Conservation (phyloP, 2,888 invertebrate genomes). For the Cantharis lateralis region DNA sequence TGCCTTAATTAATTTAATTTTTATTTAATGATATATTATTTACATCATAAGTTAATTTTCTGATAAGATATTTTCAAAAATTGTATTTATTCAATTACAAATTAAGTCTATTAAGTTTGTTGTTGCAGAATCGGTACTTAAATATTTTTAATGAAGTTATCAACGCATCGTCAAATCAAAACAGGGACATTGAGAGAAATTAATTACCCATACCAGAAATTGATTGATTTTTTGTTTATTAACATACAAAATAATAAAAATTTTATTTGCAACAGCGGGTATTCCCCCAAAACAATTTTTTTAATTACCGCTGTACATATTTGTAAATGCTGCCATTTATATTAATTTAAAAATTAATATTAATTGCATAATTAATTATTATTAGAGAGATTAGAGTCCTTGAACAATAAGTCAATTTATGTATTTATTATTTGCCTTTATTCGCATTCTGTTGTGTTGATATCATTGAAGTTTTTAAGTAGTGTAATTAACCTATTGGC, state of each 20-base stretch:
- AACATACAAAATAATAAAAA: not conserved
- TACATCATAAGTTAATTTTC: slow-evolving; percentile 1
- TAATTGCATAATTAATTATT: slow-evolving; percentile 9
- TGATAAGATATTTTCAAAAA: not conserved
- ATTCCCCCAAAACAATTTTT: not conserved
- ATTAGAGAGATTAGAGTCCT: not conserved
- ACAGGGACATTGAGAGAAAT: too few species aligned
- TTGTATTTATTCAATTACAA: not conserved
- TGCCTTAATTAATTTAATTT: slow-evolving; percentile 28
- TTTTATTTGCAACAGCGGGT: not conserved
- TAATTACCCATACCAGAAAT: too few species aligned
- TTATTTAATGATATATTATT: slow-evolving; percentile 14
- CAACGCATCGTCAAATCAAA: too few species aligned
- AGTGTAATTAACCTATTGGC: slow-evolving; percentile 29
- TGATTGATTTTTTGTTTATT: not conserved
- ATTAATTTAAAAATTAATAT: not conserved
- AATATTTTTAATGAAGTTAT: not conserved
- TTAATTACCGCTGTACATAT: not conserved
- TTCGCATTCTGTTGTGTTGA: slow-evolving; percentile 21
- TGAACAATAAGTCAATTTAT: slow-evolving; percentile 5
- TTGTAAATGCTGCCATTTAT: not conserved
- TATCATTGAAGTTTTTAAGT: slow-evolving; percentile 10
- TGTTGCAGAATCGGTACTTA: too few species aligned
- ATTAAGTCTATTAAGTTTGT: not conserved
- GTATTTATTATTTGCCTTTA: slow-evolving; percentile 9